Conservation (phyloP, 2,888 invertebrate species). For the Drosophila stalkeri region DNA sequence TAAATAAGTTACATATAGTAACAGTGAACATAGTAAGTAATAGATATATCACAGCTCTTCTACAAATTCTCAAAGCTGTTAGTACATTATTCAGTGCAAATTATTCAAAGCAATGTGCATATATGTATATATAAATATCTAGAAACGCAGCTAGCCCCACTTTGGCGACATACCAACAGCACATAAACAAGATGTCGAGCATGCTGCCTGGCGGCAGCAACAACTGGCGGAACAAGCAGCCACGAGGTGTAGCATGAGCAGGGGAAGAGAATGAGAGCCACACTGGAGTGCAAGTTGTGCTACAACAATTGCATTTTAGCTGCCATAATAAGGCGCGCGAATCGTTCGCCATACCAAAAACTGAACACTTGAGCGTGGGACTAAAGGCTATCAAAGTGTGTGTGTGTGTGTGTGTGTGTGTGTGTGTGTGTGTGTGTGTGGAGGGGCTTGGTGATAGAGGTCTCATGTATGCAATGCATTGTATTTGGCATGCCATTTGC, state of each 20-base stretch:
- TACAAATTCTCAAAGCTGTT: not conserved
- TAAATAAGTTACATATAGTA: not conserved
- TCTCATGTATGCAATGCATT: conserved; percentile 28
- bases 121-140: not conserved
- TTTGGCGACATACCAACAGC: conserved; percentile 8
- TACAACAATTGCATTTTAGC: conserved; percentile 50
- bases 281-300: not conserved
- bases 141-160: conserved; percentile 4
- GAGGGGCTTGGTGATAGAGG: no score
- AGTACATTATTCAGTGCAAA: not conserved
- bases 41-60: not conserved
- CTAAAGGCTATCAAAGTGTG: not conserved
- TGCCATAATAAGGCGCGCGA: conserved; percentile 43
- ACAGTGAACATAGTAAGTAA: not conserved
- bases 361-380: conserved; percentile 14
- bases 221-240: not conserved
- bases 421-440: no score
- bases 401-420: no score
- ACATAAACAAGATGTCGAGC: conserved; percentile 24
- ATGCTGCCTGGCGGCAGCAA: conserved; percentile 2
- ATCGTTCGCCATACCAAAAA: conserved; percentile 5
- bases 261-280: not conserved
- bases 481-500: conserved; percentile 54
- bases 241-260: not conserved
- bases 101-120: conserved; percentile 1